Evolutionary conservation across 2,113 vertebrate genomes (phyloP).

Genomic region (Struthio camelus): DNA sequence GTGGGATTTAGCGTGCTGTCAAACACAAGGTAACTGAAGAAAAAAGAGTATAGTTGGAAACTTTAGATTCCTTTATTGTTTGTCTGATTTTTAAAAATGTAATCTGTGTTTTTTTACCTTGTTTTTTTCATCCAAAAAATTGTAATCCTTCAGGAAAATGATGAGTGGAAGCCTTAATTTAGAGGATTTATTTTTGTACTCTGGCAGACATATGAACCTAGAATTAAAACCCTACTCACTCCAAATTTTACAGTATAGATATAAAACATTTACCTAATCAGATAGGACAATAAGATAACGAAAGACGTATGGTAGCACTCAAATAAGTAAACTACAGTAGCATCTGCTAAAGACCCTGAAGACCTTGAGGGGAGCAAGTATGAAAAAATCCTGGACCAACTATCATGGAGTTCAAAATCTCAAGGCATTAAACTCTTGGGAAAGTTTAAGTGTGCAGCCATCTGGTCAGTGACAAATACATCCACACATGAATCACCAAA

Average conservation of each 20-base stretch:
- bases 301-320: background rate
- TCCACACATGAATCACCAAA: constrained; percentile 42
- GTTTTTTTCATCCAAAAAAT: background rate
- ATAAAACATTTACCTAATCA: constrained; percentile 42
- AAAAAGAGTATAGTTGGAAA: background rate
- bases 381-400: constrained; percentile 35
- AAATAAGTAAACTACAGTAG: constrained; percentile 32
- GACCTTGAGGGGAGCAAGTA: background rate
- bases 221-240: constrained; percentile 7
- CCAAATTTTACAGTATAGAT: background rate
- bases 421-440: background rate
- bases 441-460: constrained; percentile 20
- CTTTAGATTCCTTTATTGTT: background rate
- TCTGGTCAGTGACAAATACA: constrained; percentile 50
- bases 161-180: background rate
- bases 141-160: background rate
- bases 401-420: constrained; percentile 42
- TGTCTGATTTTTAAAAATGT: background rate
- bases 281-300: background rate
- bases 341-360: constrained; percentile 45
- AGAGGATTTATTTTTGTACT: background rate
- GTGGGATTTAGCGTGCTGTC: background rate
- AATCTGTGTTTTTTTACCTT: accelerated
- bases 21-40: background rate
- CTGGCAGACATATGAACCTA: background rate